These are phyloP conservation scores for Mormoops blainvillei DNA, from an alignment of 2,113 vertebrate species.

Conservation along the genomic window DNA sequence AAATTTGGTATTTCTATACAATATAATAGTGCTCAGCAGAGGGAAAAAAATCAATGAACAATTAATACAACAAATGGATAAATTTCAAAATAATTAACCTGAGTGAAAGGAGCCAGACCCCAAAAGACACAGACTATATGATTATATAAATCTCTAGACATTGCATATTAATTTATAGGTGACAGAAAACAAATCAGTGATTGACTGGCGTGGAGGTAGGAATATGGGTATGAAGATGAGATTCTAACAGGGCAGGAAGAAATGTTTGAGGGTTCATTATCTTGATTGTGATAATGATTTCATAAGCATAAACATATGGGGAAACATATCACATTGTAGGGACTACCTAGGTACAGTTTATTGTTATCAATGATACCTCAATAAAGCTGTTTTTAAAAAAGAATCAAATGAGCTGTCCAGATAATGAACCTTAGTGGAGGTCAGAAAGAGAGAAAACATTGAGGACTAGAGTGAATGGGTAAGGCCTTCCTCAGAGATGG, in stretches of 20 bases:
- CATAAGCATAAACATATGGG: neutral
- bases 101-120: neutral
- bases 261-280: neutral
- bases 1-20: neutral
- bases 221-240: neutral
- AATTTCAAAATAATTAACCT: neutral
- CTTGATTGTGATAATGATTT: neutral
- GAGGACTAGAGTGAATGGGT: neutral
- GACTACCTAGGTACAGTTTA: neutral
- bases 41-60: neutral
- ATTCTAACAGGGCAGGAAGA: neutral
- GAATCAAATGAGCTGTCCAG: neutral
- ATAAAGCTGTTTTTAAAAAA: neutral
- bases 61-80: neutral
- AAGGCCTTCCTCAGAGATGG: neutral
- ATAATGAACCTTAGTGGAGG: neutral
- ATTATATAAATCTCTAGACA: neutral
- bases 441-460: neutral
- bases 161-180: neutral
- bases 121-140: neutral
- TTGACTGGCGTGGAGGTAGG: too few relatives aligned
- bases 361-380: neutral
- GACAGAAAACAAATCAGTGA: neutral
- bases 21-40: neutral
- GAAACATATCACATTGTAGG: neutral